Base-by-base conservation (phyloP, 2,797 vertebrate species). In the Jordanella pulchra region DNA sequence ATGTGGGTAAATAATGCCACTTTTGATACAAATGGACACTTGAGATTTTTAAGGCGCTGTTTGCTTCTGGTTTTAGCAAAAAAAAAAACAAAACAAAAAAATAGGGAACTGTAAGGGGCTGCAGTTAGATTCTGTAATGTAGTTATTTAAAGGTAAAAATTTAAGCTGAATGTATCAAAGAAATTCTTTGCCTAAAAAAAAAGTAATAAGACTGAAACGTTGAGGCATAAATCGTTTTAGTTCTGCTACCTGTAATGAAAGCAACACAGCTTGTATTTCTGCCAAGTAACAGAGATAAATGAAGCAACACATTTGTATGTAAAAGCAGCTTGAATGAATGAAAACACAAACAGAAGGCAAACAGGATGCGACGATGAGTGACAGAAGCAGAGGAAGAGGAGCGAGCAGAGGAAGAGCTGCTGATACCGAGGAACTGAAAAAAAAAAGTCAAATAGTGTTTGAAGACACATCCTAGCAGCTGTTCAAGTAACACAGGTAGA, bases 1-100 rank as follows among this genome's bases (percentile, higher is more conserved):
- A 84, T 94, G 91, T 32, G 32, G 79, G 85, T 83, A 78, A 78
- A 69, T 69, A 85, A 83, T 0, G 85, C 89, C 87, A 92, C 90
- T 91, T 93, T 91, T 92, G 86, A 92, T 90, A 93, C 90, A 93
- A 92, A 93, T 91, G 90, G 83, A 88, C 68, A 88, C 82, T 77
- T 85, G 76, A 85, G 81, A 89, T 88, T 75, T 64, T 58, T 68
- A 23, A 56, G 56, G 28, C 44, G 32, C 60, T 45, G 51, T 25
- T 0, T 0, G 67, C 53, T 10, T 55, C 44, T 53, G 55, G 60
- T 65, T 48, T 76, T 60, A 69, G 0, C 27, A n/a, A 64, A 27
- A 55, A 21, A 45, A 27, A 73, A 66, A 27, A 54, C 66, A 42
- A 2, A 23, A 11, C 13, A n/a, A 12, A n/a, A 6, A 32, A 13